phyloP scores from a whole-genome alignment of 2,113 vertebrate species.

The Lynx canadensis region DNA sequence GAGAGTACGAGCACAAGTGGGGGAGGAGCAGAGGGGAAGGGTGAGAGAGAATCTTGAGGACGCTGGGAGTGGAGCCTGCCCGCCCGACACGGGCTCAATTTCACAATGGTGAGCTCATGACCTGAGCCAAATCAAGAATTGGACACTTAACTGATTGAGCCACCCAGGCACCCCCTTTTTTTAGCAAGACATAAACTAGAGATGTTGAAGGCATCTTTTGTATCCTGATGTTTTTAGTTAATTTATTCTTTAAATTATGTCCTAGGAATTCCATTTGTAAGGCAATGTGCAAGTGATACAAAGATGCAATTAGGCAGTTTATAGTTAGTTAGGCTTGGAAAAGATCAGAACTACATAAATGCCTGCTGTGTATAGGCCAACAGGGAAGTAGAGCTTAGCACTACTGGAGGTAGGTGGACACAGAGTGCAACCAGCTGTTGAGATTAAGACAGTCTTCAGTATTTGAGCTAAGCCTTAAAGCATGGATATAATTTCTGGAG shows the following conservation, averaged over 20 bases:
- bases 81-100: too few species aligned
- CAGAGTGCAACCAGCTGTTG: not conserved
- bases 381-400: not conserved
- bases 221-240: not conserved
- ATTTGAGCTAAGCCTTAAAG: constrained; percentile 17
- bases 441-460: not conserved
- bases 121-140: too few species aligned
- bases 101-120: too few species aligned
- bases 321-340: not conserved
- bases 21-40: too few species aligned
- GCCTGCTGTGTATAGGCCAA: not conserved
- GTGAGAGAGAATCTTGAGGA: too few species aligned
- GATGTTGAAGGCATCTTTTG: not conserved
- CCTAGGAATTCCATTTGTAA: not conserved
- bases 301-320: not conserved
- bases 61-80: too few species aligned
- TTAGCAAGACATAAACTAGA: not conserved
- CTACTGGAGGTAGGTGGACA: not conserved
- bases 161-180: not conserved
- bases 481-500: not conserved
- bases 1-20: too few species aligned
- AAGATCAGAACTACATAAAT: not conserved
- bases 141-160: too few species aligned
- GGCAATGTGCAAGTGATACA: not conserved
- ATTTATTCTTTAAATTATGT: not conserved